A percentile compares a stretch with the other conserved stretches of the same genome.
These are phyloP conservation scores for Charanyca ferruginea DNA, from an alignment of 2,888 invertebrate species.

Conservation along the genomic window DNA sequence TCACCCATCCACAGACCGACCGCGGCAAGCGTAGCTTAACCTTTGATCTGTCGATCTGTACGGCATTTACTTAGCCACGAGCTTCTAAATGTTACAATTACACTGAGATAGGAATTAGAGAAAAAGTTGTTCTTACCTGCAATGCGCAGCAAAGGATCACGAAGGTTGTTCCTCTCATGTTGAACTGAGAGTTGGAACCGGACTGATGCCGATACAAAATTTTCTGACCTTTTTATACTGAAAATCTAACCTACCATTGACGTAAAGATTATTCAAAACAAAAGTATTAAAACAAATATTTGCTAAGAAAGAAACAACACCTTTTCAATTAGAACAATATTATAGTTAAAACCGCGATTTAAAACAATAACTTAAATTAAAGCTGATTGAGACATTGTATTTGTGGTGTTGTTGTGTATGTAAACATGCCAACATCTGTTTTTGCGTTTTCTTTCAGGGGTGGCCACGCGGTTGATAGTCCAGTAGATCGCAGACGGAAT, in stretches of 20 bases:
- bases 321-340: conserved; percentile 74
- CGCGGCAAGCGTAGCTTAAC: too few relatives aligned
- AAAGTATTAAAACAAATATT: conserved; percentile 73
- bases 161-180: conserved; percentile 86
- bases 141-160: conserved; percentile 88
- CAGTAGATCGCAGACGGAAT: too few relatives aligned
- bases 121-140: conserved; percentile 78
- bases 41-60: too few relatives aligned
- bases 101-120: background rate
- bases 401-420: conserved; percentile 7
- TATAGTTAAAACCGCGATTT: conserved; percentile 67
- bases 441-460: conserved; percentile 1
- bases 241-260: conserved; percentile 63
- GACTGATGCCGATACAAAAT: conserved; percentile 78
- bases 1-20: too few relatives aligned
- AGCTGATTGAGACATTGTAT: conserved; percentile 70
- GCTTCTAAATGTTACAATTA: too few relatives aligned
- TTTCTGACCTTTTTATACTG: conserved; percentile 79
- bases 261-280: conserved; percentile 63
- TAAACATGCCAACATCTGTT: conserved; percentile 41
- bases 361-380: conserved; percentile 79
- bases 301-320: conserved; percentile 68
- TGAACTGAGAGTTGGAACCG: conserved; percentile 85
- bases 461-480: too few relatives aligned
- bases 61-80: too few relatives aligned